Percentiles rank a stretch among this genome's conserved stretches.
phyloP scores from a whole-genome alignment of 2,113 vertebrate species.

The Zosterops hypoxanthus region DNA sequence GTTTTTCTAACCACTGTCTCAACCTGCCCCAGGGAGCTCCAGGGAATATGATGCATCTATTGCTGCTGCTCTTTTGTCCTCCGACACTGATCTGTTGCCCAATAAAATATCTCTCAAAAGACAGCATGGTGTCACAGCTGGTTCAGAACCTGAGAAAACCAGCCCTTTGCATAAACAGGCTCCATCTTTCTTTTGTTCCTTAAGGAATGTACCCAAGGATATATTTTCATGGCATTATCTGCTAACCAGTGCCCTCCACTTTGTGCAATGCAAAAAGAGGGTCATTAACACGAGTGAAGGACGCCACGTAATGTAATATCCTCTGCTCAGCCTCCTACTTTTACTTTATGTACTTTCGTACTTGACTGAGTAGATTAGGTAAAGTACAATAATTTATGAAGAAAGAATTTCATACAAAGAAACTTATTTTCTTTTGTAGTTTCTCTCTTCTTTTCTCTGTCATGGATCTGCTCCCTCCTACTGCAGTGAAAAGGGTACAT shows the following conservation, averaged over 20 bases:
- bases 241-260: neutral
- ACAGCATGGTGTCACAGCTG: neutral
- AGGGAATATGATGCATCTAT: conserved; percentile 9
- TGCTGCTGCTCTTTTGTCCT: conserved; percentile 35
- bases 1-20: neutral
- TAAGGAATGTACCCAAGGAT: neutral
- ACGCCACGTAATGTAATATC: neutral
- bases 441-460: neutral
- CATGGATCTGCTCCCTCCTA: neutral
- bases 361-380: neutral
- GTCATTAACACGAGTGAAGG: neutral
- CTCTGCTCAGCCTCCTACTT: neutral
- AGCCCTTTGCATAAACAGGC: neutral
- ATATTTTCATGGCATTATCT: neutral
- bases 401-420: conserved; percentile 2
- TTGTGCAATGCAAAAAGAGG: neutral
- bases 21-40: neutral
- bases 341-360: neutral
- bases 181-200: neutral
- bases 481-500: neutral
- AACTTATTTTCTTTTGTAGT: neutral
- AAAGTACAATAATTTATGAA: neutral
- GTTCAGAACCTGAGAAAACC: conserved; percentile 8
- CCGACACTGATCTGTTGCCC: neutral
- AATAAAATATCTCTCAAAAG: conserved; percentile 35